Conservation (phyloP, 2,113 vertebrate species). For the Coreoperca whiteheadi region DNA sequence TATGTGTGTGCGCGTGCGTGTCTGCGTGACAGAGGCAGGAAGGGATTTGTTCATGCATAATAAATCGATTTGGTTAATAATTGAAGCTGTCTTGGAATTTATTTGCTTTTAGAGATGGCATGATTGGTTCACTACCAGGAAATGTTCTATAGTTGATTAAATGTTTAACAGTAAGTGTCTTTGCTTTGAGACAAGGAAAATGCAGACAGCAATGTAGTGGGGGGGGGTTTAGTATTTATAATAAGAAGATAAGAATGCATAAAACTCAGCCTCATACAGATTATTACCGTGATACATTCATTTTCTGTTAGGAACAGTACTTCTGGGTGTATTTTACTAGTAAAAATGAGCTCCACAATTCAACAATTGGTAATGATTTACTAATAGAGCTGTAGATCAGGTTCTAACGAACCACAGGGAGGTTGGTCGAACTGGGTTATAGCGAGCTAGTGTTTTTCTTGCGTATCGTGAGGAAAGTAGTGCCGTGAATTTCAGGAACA, state of each 20-base stretch:
- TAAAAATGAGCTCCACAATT: not conserved
- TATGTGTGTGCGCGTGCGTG: constrained; percentile 64
- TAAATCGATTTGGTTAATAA: constrained; percentile 88
- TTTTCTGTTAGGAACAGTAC: not conserved
- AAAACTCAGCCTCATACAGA: not conserved
- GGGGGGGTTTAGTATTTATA: no score
- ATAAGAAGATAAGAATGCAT: not conserved
- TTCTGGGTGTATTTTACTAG: not conserved
- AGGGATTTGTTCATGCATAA: constrained; percentile 85
- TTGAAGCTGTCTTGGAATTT: constrained; percentile 54
- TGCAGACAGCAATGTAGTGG: not conserved
- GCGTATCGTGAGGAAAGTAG: not conserved
- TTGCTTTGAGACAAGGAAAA: not conserved
- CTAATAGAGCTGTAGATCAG: not conserved
- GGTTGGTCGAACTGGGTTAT: not conserved
- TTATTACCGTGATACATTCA: not conserved
- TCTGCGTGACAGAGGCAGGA: constrained; percentile 67
- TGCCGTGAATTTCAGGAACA: not conserved
- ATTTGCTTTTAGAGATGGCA: constrained; percentile 19
- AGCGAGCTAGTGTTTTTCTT: not conserved
- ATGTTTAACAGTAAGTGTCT: not conserved
- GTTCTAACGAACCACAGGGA: not conserved
- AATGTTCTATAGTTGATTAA: not conserved
- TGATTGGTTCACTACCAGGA: not conserved
- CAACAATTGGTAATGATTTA: not conserved